Conservation (phyloP, 1,140 invertebrate species). For the Myzus persicae region DNA sequence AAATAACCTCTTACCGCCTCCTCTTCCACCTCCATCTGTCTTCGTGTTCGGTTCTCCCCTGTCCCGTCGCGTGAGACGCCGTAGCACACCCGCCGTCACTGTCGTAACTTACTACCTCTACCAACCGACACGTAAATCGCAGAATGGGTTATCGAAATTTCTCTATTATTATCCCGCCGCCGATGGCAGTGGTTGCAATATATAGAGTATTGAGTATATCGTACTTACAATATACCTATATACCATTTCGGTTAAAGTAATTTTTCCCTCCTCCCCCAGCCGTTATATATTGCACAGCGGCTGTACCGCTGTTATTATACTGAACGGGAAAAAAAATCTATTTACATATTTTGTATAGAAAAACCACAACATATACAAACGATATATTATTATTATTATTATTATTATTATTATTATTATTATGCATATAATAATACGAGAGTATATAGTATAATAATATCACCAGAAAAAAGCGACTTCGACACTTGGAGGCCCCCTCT, state of each 20-base stretch:
- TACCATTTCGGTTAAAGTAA: not conserved
- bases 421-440: not conserved
- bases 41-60: not conserved
- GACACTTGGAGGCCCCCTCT: not conserved
- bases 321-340: not conserved
- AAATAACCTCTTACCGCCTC: not conserved
- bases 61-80: not conserved
- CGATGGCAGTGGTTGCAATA: not conserved
- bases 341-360: not conserved
- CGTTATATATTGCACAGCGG: too few relatives aligned
- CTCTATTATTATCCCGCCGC: not conserved
- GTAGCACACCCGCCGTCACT: not conserved
- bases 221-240: not conserved
- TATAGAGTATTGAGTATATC: not conserved
- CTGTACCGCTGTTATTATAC: not conserved
- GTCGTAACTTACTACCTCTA: not conserved
- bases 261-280: not conserved
- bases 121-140: not conserved
- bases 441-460: not conserved
- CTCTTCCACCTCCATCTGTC: not conserved
- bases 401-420: not conserved
- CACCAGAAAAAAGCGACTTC: not conserved
- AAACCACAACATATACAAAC: not conserved
- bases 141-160: constrained; percentile 19
- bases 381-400: too few relatives aligned